A percentile compares a stretch with the other conserved stretches of the same genome.
phyloP scores from a whole-genome alignment of 2,888 invertebrate species.

The Agrilus mali region DNA sequence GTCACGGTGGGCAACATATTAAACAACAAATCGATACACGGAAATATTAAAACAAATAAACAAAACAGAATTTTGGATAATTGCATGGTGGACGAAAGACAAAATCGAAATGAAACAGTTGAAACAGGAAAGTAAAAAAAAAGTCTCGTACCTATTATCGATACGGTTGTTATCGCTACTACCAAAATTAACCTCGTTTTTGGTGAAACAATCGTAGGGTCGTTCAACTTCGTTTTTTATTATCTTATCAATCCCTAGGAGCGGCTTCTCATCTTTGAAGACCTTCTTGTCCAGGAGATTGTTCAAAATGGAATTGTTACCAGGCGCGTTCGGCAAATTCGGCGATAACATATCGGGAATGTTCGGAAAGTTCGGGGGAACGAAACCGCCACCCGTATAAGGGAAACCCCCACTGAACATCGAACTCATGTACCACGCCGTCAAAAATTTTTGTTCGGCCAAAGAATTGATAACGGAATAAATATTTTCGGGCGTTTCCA shows the following conservation, averaged over 20 bases:
- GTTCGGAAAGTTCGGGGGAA: constrained; percentile 13
- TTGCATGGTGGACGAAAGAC: background rate
- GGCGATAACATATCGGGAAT: background rate
- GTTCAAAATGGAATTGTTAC: constrained; percentile 28
- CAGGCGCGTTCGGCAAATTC: constrained; percentile 5
- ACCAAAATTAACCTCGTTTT: constrained; percentile 6
- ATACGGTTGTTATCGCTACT: background rate
- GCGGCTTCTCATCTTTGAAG: constrained; percentile 21
- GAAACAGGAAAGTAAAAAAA: too few species aligned
- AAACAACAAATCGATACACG: too few species aligned
- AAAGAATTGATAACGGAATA: constrained; percentile 33
- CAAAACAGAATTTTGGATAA: background rate
- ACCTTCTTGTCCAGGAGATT: constrained; percentile 32
- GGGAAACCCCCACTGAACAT: constrained; percentile 21
- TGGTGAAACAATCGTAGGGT: constrained; percentile 9
- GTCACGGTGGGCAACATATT: too few species aligned
- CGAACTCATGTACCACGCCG: constrained; percentile 36
- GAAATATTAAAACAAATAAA: too few species aligned
- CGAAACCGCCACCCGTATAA: constrained; percentile 9
- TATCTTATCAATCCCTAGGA: constrained; percentile 28
- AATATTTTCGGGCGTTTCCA: constrained; percentile 25
- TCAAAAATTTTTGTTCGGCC: constrained; percentile 34
- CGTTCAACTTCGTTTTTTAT: constrained; percentile 29
- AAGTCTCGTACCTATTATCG: too few species aligned
- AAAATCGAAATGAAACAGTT: too few species aligned